A percentile compares a stretch with the other conserved stretches of the same genome.
phyloP scores from a whole-genome alignment of 1,140 invertebrate species.

The Cydia pomonella region DNA sequence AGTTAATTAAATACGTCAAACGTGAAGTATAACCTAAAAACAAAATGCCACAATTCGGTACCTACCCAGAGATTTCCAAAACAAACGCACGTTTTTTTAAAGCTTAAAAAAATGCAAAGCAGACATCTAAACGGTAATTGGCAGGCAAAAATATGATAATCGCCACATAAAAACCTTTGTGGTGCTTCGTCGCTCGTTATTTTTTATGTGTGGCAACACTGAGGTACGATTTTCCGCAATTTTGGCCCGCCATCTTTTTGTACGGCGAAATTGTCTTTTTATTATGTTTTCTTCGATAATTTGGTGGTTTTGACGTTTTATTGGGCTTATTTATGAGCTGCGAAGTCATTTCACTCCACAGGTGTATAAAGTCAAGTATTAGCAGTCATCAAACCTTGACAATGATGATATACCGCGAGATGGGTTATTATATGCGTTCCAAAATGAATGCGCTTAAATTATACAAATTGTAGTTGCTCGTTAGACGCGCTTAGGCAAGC shows the following conservation, averaged over 20 bases:
- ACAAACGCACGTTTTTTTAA: constrained; percentile 9
- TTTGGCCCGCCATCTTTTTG: constrained; percentile 47
- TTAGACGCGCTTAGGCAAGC: no score
- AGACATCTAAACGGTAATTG: constrained; percentile 49
- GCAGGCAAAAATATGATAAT: constrained; percentile 56
- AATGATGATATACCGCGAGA: no score
- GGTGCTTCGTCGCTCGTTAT: constrained; percentile 52
- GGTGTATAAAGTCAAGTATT: not conserved
- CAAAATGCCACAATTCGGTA: not conserved
- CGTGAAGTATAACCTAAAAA: not conserved
- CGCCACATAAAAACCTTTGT: constrained; percentile 47
- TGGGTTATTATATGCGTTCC: no score
- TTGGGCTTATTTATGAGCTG: constrained; percentile 8
- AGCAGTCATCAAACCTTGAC: not conserved
- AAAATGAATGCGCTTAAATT: no score
- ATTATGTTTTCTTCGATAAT: constrained; percentile 30
- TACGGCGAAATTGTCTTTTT: constrained; percentile 39
- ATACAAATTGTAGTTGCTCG: no score
- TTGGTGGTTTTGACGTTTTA: constrained; percentile 19
- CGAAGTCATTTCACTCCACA: not conserved
- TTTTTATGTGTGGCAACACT: constrained; percentile 63
- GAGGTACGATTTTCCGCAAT: constrained; percentile 52
- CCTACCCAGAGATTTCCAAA: not conserved
- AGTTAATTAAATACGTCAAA: not conserved
- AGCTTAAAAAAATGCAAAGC: constrained; percentile 24